Conservation (phyloP, 2,797 vertebrate genomes). For the Aplochiton taeniatus region DNA sequence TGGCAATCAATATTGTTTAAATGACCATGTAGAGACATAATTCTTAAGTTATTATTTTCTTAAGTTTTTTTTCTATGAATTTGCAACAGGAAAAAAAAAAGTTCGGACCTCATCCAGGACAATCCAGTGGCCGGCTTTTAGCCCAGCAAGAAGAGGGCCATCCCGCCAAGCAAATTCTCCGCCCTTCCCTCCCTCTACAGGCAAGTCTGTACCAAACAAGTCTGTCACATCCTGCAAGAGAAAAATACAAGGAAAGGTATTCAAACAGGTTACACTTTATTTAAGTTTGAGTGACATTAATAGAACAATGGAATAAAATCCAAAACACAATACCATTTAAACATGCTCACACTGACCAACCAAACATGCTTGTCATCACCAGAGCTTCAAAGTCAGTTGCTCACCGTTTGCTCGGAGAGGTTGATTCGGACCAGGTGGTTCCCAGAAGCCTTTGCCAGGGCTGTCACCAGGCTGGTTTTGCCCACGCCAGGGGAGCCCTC, state of each 20-base stretch:
- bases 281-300: not conserved
- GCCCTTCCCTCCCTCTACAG: constrained; percentile 96
- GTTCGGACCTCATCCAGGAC: constrained; percentile 89
- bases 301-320: not conserved
- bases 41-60: too few relatives aligned
- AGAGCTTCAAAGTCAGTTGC: not conserved
- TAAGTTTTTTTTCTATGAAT: not conserved
- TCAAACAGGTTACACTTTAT: not conserved
- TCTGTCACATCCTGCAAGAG: constrained; percentile 90
- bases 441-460: constrained; percentile 91
- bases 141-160: constrained; percentile 88
- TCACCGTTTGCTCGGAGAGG: constrained; percentile 96
- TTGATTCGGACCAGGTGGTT: constrained; percentile 94
- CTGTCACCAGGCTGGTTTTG: constrained; percentile 94
- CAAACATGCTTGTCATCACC: not conserved
- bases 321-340: too few relatives aligned
- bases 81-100: not conserved
- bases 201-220: constrained; percentile 95
- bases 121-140: constrained; percentile 96
- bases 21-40: too few relatives aligned
- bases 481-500: constrained; percentile 98
- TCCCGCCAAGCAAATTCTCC: constrained; percentile 97
- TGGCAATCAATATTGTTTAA: too few relatives aligned
- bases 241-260: not conserved
- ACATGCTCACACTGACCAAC: not conserved